Percentiles rank a stretch among this genome's conserved stretches.
Evolutionary conservation across 2,888 invertebrate genomes (phyloP).

Genomic region (Gonocerus acuteangulatus): DNA sequence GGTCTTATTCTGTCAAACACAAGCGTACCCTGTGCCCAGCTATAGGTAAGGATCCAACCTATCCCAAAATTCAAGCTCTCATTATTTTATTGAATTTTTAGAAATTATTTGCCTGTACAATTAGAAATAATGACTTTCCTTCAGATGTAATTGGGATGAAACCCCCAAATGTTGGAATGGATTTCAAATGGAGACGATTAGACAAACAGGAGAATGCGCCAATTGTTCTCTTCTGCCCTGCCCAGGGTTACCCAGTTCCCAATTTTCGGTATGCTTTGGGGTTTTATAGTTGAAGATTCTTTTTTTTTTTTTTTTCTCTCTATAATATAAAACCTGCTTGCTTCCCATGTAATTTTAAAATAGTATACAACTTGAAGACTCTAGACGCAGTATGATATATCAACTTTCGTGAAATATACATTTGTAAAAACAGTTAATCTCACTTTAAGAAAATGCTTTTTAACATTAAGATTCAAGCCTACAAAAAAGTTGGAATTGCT

Average conservation of each 20-base stretch:
- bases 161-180: conserved; percentile 52
- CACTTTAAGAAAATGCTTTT: too few species aligned
- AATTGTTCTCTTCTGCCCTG: conserved; percentile 46
- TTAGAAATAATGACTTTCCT: conserved; percentile 41
- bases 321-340: too few species aligned
- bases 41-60: conserved; percentile 44
- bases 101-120: background rate
- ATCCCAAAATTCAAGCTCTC: background rate
- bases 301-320: too few species aligned
- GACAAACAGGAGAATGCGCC: conserved; percentile 33
- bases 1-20: conserved; percentile 32
- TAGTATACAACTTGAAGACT: too few species aligned
- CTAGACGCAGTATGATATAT: too few species aligned
- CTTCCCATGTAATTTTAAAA: too few species aligned
- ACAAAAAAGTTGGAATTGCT: too few species aligned
- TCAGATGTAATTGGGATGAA: conserved; percentile 49
- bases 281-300: too few species aligned
- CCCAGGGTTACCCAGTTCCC: conserved; percentile 52
- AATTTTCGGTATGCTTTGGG: conserved; percentile 47
- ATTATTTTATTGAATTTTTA: background rate
- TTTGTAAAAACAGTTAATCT: too few species aligned
- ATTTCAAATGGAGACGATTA: conserved; percentile 47
- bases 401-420: too few species aligned
- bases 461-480: too few species aligned
- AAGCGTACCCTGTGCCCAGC: conserved; percentile 45